Evolutionary conservation across 2,113 vertebrate genomes (phyloP), one percentile per base, ranked within the genome.

Genomic region (Entelurus aequoreus): DNA sequence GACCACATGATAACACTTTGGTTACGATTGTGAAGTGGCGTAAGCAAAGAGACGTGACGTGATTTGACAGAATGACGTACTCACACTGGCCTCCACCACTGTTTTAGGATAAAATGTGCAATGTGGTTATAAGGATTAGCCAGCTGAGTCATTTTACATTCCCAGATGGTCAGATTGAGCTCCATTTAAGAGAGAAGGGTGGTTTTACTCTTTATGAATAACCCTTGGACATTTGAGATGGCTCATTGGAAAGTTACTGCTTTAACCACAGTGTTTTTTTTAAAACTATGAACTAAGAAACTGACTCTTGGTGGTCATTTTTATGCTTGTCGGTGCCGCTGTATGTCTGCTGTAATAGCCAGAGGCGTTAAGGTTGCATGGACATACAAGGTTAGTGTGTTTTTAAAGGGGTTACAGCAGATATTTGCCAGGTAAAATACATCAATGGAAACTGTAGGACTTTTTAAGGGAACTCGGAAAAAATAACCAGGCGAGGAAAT

Each of bases 1-100:
- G 56, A 69, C 66, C 66, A 66, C 62, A 63, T 60, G 11, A 54
- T 40, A 54, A 55, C 35, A 35, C 11, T 63, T 54, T 57, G 44
- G 46, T 47, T 52, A 21, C n/a, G 44, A 62, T 52, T 51, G 15
- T n/a, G 46, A 67, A 62, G 48, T 13, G 16, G 15, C n/a, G 38
- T 6, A 35, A 51, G 52, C 44, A 11, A 46, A 14, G 15, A 28
- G 6, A n/a, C 42, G 5, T 12, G 8, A 66, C 48, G 36, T 19
- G 46, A 60, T 67, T 38, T 55, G 62, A 60, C 35, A 52, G 12
- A 62, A 57, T 64, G 4, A 19, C 2, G 28, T 64, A 48, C 56
- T 66, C 60, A 56, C 61, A 28, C 58, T 46, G 15, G 51, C 63
- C 48, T 15, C 16, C 49, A 16, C 54, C 54, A 6, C n/a, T 35